Evolutionary conservation across 1,140 invertebrate genomes (phyloP).

Genomic region (Pseudoatta argentina): DNA sequence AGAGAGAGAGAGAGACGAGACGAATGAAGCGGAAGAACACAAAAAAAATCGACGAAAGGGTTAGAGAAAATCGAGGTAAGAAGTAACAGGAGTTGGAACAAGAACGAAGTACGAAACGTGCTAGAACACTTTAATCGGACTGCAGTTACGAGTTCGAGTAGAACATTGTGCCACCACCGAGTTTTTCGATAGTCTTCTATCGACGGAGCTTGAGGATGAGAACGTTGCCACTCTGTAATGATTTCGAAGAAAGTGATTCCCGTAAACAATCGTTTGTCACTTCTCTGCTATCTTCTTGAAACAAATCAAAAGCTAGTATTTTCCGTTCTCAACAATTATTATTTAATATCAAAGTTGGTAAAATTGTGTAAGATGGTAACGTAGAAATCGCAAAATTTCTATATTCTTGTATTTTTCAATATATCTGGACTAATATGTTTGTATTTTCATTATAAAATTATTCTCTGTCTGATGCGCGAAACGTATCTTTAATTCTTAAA

Average conservation of each 20-base stretch:
- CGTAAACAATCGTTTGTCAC: conserved; percentile 52
- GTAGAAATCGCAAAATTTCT: background rate
- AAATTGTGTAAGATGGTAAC: background rate
- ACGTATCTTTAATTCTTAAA: background rate
- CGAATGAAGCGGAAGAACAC: conserved; percentile 9
- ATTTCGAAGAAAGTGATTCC: conserved; percentile 28
- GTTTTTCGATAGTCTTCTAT: conserved; percentile 47
- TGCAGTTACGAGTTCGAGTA: conserved; percentile 43
- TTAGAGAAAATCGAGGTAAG: conserved; percentile 32
- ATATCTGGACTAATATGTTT: background rate
- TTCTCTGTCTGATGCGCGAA: background rate
- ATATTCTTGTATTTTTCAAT: background rate
- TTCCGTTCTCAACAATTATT: background rate
- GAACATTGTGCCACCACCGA: background rate
- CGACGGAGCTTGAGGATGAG: background rate
- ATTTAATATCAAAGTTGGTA: background rate
- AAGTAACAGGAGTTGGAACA: conserved; percentile 34
- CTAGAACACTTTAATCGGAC: conserved; percentile 60
- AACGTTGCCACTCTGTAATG: conserved; percentile 15
- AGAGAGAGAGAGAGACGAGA: background rate
- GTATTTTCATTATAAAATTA: background rate
- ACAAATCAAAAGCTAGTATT: conserved; percentile 15
- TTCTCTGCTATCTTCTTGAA: background rate
- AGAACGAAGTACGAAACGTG: conserved; percentile 36
- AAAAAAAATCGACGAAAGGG: conserved; percentile 16